Percentiles rank a stretch among this genome's conserved stretches.
Evolutionary conservation across 2,113 vertebrate species (phyloP).

Genomic region (Anoura caudifer): DNA sequence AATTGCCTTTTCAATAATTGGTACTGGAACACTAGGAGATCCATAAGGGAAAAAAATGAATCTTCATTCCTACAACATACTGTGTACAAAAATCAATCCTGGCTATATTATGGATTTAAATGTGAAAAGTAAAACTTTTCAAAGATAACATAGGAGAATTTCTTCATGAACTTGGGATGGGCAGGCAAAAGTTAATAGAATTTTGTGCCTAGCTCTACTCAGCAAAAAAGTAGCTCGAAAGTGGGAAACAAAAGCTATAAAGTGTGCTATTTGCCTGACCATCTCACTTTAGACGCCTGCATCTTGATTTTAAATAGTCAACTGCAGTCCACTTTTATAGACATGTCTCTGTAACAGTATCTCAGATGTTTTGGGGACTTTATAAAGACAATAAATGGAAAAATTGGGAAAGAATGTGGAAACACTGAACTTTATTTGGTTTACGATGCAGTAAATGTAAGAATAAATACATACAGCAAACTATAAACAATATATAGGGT

Average conservation of each 20-base stretch:
- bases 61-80: neutral
- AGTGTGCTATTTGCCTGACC: neutral
- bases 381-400: slow-evolving; percentile 29
- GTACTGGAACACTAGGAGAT: neutral
- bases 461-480: neutral
- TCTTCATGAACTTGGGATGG: neutral
- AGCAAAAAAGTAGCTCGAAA: neutral
- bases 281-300: neutral
- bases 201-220: neutral
- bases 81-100: neutral
- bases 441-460: slow-evolving; percentile 19
- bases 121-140: slow-evolving; percentile 12
- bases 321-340: neutral
- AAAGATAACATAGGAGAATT: neutral
- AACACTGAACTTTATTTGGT: neutral
- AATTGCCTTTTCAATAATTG: slow-evolving; percentile 16
- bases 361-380: neutral
- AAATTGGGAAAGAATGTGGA: neutral
- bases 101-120: neutral
- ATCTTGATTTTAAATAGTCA: slow-evolving; percentile 35
- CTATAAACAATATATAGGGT: neutral
- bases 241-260: neutral
- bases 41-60: neutral
- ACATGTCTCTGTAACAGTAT: slow-evolving; percentile 16
- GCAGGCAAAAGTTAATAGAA: neutral